Conservation (phyloP, 2,113 vertebrate genomes). For the Castor canadensis region DNA sequence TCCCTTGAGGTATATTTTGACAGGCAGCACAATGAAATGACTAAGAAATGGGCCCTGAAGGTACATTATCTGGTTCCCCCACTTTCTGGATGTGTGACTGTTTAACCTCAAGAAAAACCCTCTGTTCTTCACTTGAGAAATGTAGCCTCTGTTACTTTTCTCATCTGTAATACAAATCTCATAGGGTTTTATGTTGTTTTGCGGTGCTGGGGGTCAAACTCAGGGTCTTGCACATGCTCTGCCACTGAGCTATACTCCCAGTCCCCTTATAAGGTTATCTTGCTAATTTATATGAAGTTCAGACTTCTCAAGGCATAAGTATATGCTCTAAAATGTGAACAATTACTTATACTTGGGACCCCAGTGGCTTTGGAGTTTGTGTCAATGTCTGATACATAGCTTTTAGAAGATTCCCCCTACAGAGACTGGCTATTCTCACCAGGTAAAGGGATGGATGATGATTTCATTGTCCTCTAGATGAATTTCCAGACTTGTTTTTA, state of each 20-base stretch:
- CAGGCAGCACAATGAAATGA: background rate
- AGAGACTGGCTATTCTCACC: background rate
- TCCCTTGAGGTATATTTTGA: background rate
- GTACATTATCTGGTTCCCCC: background rate
- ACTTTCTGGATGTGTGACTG: background rate
- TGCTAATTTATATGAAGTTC: background rate
- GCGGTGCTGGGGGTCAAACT: background rate
- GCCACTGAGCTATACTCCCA: background rate
- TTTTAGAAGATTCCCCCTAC: background rate
- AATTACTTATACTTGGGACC: background rate
- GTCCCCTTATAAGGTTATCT: background rate
- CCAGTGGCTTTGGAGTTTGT: background rate
- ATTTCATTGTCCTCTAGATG: background rate
- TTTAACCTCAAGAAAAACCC: background rate
- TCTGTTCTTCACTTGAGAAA: background rate
- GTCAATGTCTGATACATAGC: background rate
- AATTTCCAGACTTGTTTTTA: background rate
- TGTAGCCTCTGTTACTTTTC: background rate
- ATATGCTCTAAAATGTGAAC: background rate
- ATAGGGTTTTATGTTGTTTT: background rate
- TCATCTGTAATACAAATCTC: conserved; percentile 27
- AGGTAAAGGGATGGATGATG: background rate
- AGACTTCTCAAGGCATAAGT: background rate
- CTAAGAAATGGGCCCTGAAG: background rate
- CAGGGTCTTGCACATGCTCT: no score